Conservation (phyloP, 30 jellyfish, hydroid and myxozoan species). For the Aurelia sp. region DNA sequence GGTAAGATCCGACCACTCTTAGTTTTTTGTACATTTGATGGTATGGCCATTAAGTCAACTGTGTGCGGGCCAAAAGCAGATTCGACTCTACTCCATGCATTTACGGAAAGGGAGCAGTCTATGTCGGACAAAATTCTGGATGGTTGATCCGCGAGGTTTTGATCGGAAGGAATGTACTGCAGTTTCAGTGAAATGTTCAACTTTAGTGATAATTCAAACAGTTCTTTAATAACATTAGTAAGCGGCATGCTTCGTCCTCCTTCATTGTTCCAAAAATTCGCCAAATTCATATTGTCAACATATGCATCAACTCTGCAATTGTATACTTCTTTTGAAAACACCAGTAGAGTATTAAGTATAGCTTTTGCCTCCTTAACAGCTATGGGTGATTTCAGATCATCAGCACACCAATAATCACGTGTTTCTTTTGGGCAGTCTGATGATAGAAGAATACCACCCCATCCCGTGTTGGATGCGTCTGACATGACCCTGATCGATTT, state of each 20-base stretch:
- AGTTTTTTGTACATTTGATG: background rate
- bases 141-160: background rate
- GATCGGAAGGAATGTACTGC: constrained; percentile 1
- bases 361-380: constrained; percentile 22
- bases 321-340: background rate
- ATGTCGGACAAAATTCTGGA: constrained; percentile 1
- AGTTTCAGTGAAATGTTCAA: background rate
- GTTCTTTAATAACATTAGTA: background rate
- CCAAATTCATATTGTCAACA: background rate
- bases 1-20: background rate
- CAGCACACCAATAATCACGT: too few species aligned
- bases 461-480: too few species aligned
- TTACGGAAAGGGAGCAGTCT: constrained; percentile 20
- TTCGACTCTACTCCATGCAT: constrained; percentile 2
- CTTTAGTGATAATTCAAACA: background rate
- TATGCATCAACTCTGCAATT: background rate
- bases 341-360: background rate
- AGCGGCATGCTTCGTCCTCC: constrained; percentile 21
- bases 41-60: constrained; percentile 13
- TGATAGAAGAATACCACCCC: too few species aligned
- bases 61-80: constrained; percentile 8
- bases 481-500: too few species aligned
- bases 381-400: background rate
- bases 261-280: constrained; percentile 10
- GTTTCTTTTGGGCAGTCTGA: too few species aligned